Evolutionary conservation across 2,888 invertebrate genomes (phyloP).

Genomic region (Lymantria monacha): DNA sequence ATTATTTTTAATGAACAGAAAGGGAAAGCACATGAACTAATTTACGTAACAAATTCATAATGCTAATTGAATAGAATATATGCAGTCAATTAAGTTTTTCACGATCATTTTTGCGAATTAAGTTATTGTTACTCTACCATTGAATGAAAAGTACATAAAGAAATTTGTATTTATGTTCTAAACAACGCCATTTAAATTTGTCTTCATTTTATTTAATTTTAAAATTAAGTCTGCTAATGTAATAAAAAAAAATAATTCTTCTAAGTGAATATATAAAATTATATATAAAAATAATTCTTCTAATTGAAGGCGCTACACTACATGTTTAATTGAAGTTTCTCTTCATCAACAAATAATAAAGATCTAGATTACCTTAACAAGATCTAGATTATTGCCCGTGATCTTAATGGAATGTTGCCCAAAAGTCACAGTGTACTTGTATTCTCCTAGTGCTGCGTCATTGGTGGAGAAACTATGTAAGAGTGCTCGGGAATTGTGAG

Average conservation of each 20-base stretch:
- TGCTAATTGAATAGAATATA: neutral
- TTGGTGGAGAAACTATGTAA: constrained; percentile 92
- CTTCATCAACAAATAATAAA: too few species aligned
- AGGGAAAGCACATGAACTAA: neutral
- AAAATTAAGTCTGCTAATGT: too few species aligned
- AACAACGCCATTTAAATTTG: too few species aligned
- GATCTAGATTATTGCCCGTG: constrained; percentile 91
- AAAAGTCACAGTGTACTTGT: constrained; percentile 93
- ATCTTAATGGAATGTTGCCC: constrained; percentile 92
- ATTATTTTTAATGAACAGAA: neutral
- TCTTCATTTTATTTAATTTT: too few species aligned
- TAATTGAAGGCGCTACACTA: too few species aligned
- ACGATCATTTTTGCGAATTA: neutral
- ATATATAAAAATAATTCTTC: too few species aligned
- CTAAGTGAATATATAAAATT: too few species aligned
- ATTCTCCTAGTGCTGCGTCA: constrained; percentile 92
- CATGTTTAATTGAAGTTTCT: too few species aligned
- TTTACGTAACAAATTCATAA: neutral
- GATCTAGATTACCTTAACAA: constrained; percentile 86
- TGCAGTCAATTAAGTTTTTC: neutral
- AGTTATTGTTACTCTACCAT: too few species aligned
- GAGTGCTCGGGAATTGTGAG: constrained; percentile 82
- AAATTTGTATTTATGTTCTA: neutral
- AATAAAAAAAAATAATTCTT: too few species aligned
- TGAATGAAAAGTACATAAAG: neutral